phyloP scores from a whole-genome alignment of 2,113 vertebrate genomes.

The Dissostichus mawsoni region DNA sequence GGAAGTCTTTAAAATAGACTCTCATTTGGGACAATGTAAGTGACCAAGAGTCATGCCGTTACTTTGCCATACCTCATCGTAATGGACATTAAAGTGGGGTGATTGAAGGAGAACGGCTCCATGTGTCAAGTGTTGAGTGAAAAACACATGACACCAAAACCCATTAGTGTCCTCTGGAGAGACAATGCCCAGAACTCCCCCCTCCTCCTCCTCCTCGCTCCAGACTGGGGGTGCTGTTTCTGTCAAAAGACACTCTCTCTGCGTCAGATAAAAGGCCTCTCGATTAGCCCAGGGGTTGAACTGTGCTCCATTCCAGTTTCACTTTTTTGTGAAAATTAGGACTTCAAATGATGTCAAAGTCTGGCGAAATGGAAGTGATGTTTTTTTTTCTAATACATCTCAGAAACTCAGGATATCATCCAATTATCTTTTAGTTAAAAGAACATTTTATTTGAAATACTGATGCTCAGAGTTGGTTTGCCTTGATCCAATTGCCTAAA shows the following conservation, averaged over 20 bases:
- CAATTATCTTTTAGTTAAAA: conserved; percentile 59
- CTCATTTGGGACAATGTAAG: conserved; percentile 77
- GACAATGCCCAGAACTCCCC: conserved; percentile 89
- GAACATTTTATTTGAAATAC: conserved; percentile 43
- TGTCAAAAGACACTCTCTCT: conserved; percentile 86
- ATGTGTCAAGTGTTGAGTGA: conserved; percentile 90
- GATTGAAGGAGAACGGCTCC: conserved; percentile 86
- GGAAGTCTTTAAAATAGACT: conserved; percentile 53
- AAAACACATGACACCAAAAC: conserved; percentile 91
- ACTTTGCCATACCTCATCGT: conserved; percentile 86
- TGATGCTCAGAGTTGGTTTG: conserved; percentile 41
- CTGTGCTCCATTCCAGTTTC: conserved; percentile 83
- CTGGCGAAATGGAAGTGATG: conserved; percentile 68
- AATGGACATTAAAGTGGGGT: conserved; percentile 89
- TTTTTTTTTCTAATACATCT: conserved; percentile 59
- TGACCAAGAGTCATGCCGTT: conserved; percentile 80
- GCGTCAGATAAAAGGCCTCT: conserved; percentile 87
- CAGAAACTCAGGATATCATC: conserved; percentile 51
- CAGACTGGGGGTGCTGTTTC: conserved; percentile 86
- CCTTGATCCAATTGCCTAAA: conserved; percentile 52
- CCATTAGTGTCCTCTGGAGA: conserved; percentile 92
- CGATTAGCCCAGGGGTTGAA: conserved; percentile 89
- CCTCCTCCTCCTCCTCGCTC: conserved; percentile 62
- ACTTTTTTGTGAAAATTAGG: conserved; percentile 82
- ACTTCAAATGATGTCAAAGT: conserved; percentile 84